Conservation (phyloP, 2,113 vertebrate genomes). For the Sceloporus tristichus region DNA sequence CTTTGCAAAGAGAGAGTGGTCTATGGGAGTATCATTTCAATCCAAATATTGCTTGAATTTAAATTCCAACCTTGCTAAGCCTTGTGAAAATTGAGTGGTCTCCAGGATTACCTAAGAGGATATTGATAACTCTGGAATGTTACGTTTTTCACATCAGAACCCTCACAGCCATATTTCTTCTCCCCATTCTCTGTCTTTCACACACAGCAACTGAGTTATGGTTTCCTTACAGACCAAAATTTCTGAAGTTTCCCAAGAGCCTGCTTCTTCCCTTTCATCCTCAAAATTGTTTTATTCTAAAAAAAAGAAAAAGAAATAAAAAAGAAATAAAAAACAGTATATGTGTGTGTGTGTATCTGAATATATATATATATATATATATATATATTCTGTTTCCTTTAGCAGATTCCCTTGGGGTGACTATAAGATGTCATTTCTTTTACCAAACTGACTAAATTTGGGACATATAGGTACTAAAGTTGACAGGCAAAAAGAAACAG, state of each 20-base stretch:
- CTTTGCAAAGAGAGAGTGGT: too few relatives aligned
- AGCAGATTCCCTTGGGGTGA: conserved; percentile 11
- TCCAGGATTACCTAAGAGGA: background rate
- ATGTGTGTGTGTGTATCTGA: too few relatives aligned
- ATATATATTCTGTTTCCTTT: conserved; percentile 2
- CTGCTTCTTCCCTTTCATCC: background rate
- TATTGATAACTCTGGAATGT: background rate
- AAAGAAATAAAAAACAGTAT: background rate
- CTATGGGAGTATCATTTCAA: too few relatives aligned
- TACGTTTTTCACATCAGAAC: background rate
- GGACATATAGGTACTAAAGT: conserved; percentile 57
- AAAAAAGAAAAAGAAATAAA: too few relatives aligned
- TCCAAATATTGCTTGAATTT: too few relatives aligned
- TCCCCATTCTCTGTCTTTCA: background rate
- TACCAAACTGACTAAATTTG: conserved; percentile 52
- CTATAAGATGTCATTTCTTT: conserved; percentile 52
- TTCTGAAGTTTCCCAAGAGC: background rate
- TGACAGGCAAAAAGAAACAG: conserved; percentile 66
- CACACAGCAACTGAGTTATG: background rate
- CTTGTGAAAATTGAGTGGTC: background rate
- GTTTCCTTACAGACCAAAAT: background rate
- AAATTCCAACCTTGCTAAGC: background rate
- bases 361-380: background rate
- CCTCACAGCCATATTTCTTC: background rate
- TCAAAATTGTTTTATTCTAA: background rate